Conservation (phyloP, 2,888 invertebrate species). For the Pandemis corylana region DNA sequence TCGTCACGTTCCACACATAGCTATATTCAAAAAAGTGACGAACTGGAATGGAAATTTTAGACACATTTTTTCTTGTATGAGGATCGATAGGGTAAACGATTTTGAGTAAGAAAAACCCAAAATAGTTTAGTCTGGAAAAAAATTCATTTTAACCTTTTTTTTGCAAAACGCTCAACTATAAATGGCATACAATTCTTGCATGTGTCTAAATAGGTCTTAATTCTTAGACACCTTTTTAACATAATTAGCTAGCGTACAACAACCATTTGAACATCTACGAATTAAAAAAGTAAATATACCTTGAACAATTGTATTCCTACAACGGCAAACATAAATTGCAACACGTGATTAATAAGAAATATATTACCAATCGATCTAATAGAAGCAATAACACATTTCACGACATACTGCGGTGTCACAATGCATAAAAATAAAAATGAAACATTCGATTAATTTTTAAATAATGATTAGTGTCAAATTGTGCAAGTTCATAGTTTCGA, state of each 20-base stretch:
- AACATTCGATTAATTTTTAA: conserved; percentile 47
- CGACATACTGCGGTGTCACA: conserved; percentile 92
- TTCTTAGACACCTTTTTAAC: too few species aligned
- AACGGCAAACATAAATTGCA: conserved; percentile 99
- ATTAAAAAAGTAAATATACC: conserved; percentile 83
- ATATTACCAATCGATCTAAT: conserved; percentile 99
- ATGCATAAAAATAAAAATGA: conserved; percentile 47
- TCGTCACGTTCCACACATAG: too few species aligned
- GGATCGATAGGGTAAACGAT: too few species aligned
- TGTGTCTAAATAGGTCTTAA: too few species aligned
- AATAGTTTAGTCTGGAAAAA: too few species aligned
- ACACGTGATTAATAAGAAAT: conserved; percentile 99
- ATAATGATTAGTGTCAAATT: conserved; percentile 29
- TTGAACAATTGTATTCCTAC: conserved; percentile 99
- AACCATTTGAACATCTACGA: conserved; percentile 5
- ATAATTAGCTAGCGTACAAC: neutral
- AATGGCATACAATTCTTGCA: too few species aligned
- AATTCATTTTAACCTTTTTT: too few species aligned
- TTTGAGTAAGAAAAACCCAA: too few species aligned
- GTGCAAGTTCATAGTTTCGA: neutral
- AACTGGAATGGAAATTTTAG: too few species aligned
- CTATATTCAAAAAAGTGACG: too few species aligned
- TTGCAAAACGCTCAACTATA: too few species aligned
- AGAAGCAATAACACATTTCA: conserved; percentile 99
- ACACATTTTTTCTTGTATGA: too few species aligned